phyloP scores from a whole-genome alignment of 2,797 vertebrate species.

The Aselliscus stoliczkanus region DNA sequence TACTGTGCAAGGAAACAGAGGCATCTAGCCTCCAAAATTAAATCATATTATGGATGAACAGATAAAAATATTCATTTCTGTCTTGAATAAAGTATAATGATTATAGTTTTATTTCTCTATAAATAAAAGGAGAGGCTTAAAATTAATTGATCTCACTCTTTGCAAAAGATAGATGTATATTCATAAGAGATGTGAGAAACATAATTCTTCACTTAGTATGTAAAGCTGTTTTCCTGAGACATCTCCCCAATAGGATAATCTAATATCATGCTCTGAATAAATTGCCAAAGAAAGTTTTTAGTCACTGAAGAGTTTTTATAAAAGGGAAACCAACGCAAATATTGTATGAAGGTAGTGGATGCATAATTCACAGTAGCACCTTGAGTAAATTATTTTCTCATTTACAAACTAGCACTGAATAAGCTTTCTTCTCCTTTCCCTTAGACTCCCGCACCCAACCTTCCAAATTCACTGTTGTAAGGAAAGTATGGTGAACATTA shows the following conservation, averaged over 20 bases:
- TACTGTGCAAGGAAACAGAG: conserved; percentile 76
- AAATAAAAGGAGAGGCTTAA: conserved; percentile 49
- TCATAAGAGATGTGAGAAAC: conserved; percentile 39
- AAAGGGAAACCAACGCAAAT: not conserved
- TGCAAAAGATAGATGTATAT: conserved; percentile 48
- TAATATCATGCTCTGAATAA: not conserved
- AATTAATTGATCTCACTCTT: conserved; percentile 65
- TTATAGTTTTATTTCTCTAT: conserved; percentile 69
- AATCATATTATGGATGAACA: conserved; percentile 76
- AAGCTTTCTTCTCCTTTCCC: not conserved
- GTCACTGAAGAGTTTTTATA: not conserved
- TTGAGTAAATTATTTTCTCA: not conserved
- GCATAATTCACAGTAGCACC: not conserved
- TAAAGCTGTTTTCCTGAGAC: not conserved
- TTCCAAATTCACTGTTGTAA: not conserved
- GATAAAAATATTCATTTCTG: conserved; percentile 72
- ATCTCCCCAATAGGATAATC: not conserved
- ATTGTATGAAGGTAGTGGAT: not conserved
- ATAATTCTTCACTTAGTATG: conserved; percentile 26
- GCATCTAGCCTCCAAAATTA: conserved; percentile 75
- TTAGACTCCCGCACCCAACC: not conserved
- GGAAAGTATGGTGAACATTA: not conserved
- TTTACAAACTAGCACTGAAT: not conserved
- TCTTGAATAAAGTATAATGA: conserved; percentile 65
- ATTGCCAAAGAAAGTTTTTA: not conserved